Evolutionary conservation across 2,888 invertebrate genomes (phyloP).

Genomic region (Pyrgus malvae): DNA sequence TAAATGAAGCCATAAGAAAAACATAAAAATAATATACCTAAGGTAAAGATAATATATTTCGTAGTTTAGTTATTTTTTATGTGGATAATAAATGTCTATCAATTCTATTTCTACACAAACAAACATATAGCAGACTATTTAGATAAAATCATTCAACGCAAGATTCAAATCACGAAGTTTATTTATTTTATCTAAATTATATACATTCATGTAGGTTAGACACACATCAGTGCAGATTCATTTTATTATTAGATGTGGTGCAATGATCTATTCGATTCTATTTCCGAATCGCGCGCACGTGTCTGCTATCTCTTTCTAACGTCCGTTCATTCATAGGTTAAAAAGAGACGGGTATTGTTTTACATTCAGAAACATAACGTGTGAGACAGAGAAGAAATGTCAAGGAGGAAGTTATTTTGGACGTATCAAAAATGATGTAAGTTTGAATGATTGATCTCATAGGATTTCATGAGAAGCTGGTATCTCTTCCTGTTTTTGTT

Average conservation of each 20-base stretch:
- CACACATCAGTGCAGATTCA: not conserved
- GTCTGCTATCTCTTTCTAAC: conserved; percentile 9
- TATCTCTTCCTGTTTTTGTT: not conserved
- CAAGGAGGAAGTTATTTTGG: conserved; percentile 2
- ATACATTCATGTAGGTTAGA: not conserved
- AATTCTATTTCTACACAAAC: not conserved
- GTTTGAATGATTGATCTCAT: conserved; percentile 1
- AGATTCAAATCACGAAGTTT: conserved; percentile 8
- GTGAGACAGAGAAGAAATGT: not conserved
- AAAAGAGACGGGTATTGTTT: not conserved
- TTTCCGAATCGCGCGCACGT: conserved; percentile 11
- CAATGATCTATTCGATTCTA: conserved; percentile 21
- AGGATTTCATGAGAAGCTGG: not conserved
- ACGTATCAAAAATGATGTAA: not conserved
- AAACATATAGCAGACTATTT: not conserved
- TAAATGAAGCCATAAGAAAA: too few species aligned
- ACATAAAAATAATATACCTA: too few species aligned
- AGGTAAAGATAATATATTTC: too few species aligned
- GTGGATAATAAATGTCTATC: too few species aligned
- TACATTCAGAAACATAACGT: not conserved
- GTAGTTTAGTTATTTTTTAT: too few species aligned
- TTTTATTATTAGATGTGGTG: conserved; percentile 3
- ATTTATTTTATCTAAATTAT: conserved; percentile 4
- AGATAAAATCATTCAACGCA: conserved; percentile 7
- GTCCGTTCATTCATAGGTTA: not conserved